Base-by-base conservation (phyloP, 2,113 vertebrate species). In the Henicopernis longicauda region DNA sequence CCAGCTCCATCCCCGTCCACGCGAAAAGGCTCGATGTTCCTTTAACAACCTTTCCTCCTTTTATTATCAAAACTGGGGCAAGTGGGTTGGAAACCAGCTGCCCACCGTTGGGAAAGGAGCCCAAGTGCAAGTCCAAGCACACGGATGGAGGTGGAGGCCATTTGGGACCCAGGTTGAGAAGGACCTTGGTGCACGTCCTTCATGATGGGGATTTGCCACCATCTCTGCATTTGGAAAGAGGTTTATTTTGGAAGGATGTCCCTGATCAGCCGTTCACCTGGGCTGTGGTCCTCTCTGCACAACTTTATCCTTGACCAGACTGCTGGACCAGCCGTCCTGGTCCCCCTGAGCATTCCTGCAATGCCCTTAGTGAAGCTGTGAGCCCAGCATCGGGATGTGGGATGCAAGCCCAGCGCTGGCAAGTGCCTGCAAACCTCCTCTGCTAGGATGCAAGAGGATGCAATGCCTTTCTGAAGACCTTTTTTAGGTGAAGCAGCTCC, bases 1-100 rank as follows among this genome's bases (percentile, higher is more conserved):
- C 57, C 92, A 59, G 23, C 55, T 81, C 77, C 49, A 19, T 59
- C 19, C 34, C 81, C 50, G 4, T 38, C 63, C 19, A 7, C 3
- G 0, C 1, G 0, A 23, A 11, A 31, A 58, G 31, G 0, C 50
- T 36, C 1, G 0, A 11, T 40, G 22, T 16, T 82, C 7, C 0
- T 70, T 89, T 65, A 29, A 26, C 25, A 10, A 16, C 20, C 23
- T 85, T 71, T 52, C 34, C 38, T 44, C 27, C 42, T 70, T 84
- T 79, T 50, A 34, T 52, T 18, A 42, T 16, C 31, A 42, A 52
- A 49, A n/a, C 25, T 31, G 29, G 32, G 49, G 2, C 15, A 19
- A 61, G 44, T 1, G 6, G 27, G 4, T 19, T 89, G 76, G 62
- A n/a, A 63, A 22, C 16, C 11, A 1, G 3, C 47, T 66, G 42